These are phyloP conservation scores for Lethenteron reissneri DNA, from an alignment of 2,113 vertebrate species.

Conservation along the genomic window DNA sequence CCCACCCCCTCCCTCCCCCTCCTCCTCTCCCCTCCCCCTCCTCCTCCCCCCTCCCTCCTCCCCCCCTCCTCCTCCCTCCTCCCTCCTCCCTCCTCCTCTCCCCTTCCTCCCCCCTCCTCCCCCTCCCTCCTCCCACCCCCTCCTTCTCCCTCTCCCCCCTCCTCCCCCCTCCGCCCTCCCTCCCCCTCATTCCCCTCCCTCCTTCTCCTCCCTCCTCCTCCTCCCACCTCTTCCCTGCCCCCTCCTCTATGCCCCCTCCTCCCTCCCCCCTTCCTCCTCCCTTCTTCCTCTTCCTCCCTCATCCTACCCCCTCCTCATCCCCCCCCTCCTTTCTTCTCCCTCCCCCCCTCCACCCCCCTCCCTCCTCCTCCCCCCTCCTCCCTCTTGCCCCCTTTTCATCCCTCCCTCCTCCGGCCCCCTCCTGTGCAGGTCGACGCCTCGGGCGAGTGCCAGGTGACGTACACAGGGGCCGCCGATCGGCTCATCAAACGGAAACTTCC, in stretches of 20 bases:
- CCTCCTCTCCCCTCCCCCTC: background rate
- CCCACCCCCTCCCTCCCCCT: background rate
- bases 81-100: background rate
- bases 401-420: background rate
- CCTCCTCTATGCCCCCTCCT: no score
- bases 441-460: no score
- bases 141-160: background rate
- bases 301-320: no score
- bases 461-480: no score
- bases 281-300: no score
- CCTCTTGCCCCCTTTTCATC: background rate
- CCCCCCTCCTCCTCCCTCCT: background rate
- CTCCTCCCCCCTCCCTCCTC: background rate
- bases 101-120: background rate
- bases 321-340: no score
- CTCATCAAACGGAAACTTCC: no score
- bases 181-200: background rate
- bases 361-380: background rate
- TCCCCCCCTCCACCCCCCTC: background rate
- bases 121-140: background rate
- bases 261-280: no score
- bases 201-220: background rate
- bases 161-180: background rate
- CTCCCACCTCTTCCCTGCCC: no score
- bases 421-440: background rate